Evolutionary conservation across 2,888 invertebrate genomes (phyloP).

Genomic region (Mamestra brassicae): DNA sequence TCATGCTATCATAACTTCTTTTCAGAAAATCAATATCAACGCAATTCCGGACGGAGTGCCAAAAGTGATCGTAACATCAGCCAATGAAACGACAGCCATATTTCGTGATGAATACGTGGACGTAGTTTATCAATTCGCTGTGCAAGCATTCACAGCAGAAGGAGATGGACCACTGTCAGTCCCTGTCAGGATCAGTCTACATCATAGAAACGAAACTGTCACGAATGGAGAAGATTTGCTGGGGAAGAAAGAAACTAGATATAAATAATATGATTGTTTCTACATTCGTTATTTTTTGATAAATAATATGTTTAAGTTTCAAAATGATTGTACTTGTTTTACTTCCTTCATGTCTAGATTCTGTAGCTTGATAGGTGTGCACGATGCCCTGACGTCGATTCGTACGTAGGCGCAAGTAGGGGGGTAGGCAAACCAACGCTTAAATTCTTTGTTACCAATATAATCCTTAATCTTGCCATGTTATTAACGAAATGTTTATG

Average conservation of each 20-base stretch:
- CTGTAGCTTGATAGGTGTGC: no score
- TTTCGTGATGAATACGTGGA: background rate
- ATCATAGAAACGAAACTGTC: fast-evolving
- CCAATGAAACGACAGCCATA: conserved; percentile 8
- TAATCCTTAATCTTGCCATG: no score
- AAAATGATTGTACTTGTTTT: no score
- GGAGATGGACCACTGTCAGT: conserved; percentile 32
- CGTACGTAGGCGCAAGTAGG: no score
- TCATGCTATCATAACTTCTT: no score
- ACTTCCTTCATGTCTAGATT: no score
- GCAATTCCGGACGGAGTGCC: conserved; percentile 17
- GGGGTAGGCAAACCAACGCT: no score
- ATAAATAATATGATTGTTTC: background rate
- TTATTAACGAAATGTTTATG: no score
- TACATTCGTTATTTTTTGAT: background rate
- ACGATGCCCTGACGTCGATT: no score
- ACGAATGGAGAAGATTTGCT: background rate
- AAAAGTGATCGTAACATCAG: conserved; percentile 9
- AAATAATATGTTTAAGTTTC: background rate
- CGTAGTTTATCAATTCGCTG: conserved; percentile 27
- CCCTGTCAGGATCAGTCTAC: background rate
- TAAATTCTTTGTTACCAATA: no score
- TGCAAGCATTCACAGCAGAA: conserved; percentile 30
- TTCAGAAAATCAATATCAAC: conserved; percentile 10
- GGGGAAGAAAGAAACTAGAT: conserved; percentile 7